A percentile compares a stretch with the other conserved stretches of the same genome.
phyloP scores from a whole-genome alignment of 2,888 invertebrate genomes.

The Geotrupes spiniger region DNA sequence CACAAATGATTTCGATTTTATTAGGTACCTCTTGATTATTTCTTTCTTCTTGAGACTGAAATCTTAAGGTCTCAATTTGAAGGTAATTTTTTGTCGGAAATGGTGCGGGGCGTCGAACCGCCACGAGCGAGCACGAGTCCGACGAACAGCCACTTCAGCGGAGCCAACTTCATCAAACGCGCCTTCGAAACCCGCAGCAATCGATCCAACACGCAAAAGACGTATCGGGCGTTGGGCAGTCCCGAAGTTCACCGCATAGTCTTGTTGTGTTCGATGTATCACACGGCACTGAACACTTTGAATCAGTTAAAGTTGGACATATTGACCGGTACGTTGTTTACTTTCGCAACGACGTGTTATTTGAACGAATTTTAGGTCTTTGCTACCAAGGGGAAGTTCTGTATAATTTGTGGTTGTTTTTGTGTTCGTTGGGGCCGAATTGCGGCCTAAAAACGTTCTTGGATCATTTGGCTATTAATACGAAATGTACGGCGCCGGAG shows the following conservation, averaged over 20 bases:
- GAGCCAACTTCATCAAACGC: constrained; percentile 57
- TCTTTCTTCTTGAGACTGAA: too few species aligned
- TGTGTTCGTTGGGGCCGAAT: constrained; percentile 82
- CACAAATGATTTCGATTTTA: constrained; percentile 56
- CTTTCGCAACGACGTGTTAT: background rate
- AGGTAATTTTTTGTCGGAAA: constrained; percentile 52
- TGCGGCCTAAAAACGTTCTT: constrained; percentile 87
- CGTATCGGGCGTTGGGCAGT: constrained; percentile 74
- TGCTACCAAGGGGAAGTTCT: constrained; percentile 92
- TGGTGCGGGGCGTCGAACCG: constrained; percentile 51
- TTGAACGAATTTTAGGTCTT: constrained; percentile 62
- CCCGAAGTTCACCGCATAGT: constrained; percentile 80
- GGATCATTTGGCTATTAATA: constrained; percentile 77
- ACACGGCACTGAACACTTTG: constrained; percentile 84
- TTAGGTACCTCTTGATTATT: constrained; percentile 53
- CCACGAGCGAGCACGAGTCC: constrained; percentile 40
- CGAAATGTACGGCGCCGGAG: constrained; percentile 80
- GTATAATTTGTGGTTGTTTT: constrained; percentile 86
- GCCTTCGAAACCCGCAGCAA: constrained; percentile 61
- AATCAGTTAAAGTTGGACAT: constrained; percentile 90
- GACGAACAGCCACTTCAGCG: constrained; percentile 46
- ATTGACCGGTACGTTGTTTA: constrained; percentile 68
- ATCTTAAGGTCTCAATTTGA: constrained; percentile 6
- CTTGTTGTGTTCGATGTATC: constrained; percentile 87
- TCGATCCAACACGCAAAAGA: constrained; percentile 62